phyloP scores from a whole-genome alignment of 2,888 invertebrate genomes.

The Plutella xylostella region DNA sequence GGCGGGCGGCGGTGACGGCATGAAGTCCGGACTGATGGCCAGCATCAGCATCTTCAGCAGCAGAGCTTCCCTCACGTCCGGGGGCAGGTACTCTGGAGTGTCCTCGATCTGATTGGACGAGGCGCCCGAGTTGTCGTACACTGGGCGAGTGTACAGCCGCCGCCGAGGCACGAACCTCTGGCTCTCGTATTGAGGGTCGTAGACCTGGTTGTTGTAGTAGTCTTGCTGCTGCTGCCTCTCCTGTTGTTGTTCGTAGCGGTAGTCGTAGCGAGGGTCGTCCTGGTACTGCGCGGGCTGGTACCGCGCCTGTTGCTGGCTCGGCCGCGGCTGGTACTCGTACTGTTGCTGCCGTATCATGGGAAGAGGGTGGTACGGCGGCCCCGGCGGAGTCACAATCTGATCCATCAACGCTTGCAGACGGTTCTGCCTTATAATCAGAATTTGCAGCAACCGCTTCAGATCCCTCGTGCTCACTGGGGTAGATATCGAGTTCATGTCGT shows the following conservation, averaged over 20 bases:
- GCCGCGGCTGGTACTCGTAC: conserved; percentile 33
- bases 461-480: conserved; percentile 79
- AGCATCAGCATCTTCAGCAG: conserved; percentile 78
- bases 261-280: conserved; percentile 52
- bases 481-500: conserved; percentile 71
- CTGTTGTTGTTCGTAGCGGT: conserved; percentile 33
- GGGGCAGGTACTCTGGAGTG: conserved; percentile 72
- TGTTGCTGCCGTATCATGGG: conserved; percentile 33
- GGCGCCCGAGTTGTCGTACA: conserved; percentile 48
- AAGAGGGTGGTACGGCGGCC: conserved; percentile 36
- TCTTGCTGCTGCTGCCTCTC: conserved; percentile 47
- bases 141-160: conserved; percentile 38
- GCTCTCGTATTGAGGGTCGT: conserved; percentile 55
- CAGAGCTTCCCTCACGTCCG: conserved; percentile 78
- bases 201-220: conserved; percentile 47
- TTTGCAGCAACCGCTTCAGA: conserved; percentile 75
- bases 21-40: conserved; percentile 74
- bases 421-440: conserved; percentile 74
- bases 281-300: conserved; percentile 50
- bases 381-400: conserved; percentile 44
- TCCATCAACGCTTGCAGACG: conserved; percentile 69
- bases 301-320: conserved; percentile 38
- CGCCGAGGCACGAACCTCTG: conserved; percentile 57
- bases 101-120: conserved; percentile 58
- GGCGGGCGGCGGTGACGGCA: conserved; percentile 49